Evolutionary conservation across 2,797 vertebrate genomes (phyloP), one percentile per base, ranked within the genome.

Genomic region (Amniataba percoides): DNA sequence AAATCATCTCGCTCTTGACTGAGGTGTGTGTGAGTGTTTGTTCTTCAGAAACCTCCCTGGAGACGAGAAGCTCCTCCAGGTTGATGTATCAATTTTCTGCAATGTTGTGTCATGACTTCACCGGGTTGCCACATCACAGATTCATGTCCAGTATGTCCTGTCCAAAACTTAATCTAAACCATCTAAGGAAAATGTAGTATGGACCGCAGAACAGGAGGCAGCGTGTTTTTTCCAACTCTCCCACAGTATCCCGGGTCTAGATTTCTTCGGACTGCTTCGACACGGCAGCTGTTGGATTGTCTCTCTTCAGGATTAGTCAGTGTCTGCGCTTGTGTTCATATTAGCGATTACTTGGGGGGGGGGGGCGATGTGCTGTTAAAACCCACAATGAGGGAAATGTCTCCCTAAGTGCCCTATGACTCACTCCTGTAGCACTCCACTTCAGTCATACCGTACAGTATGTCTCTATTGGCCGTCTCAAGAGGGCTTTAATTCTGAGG

Each of bases 261-360:
- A 73, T 85, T 77, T 73, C 40, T 56, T 59, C 49, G 51, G 23
- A 40, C 52, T 73, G 63, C 53, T 80, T 62, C 64, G 74, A 48
- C 0, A 6, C 61, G 7, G 74, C 88, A 90, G 87, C 90, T 91
- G 89, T 77, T 77, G 80, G 53, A 69, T 72, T 15, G 49, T 19
- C 77, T 85, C 77, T 79, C 34, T 0, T 80, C 49, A 18, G 81
- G 78, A 87, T 92, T 91, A 91, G 74, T 91, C 91, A 91, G 77
- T 78, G 89, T 90, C 87, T 90, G 86, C 71, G 73, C 81, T 79
- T 19, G 58, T 49, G 71, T 80, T 61, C 60, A 62, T 80, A 42
- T 56, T 73, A 59, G 51, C 88, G 80, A 88, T 91, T 91, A 89
- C 65, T 68, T 7, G 34, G 34, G 34, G 34, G 34, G 56, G 31